phyloP scores from a whole-genome alignment of 2,888 invertebrate species.

The Drosophila nr. fundita region DNA sequence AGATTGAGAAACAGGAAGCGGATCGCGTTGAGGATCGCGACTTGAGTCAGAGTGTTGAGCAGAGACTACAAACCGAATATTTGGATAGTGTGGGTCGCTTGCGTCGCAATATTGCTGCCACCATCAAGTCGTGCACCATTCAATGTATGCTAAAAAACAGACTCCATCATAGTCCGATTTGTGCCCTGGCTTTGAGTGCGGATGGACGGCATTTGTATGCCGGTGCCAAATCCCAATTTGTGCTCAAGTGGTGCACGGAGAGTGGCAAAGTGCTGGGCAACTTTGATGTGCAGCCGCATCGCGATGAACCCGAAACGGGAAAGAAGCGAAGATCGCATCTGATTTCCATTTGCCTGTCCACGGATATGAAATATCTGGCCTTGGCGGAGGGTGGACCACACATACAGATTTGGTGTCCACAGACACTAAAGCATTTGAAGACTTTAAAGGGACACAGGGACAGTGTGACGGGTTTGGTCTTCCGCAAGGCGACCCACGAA shows the following conservation, averaged over 20 bases:
- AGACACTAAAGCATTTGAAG: slow-evolving; percentile 90
- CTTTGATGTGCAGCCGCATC: slow-evolving; percentile 85
- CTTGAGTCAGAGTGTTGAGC: slow-evolving; percentile 87
- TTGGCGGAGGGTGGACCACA: slow-evolving; percentile 89
- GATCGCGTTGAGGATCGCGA: slow-evolving; percentile 89
- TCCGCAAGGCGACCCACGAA: slow-evolving; percentile 93
- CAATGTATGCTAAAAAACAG: slow-evolving; percentile 88
- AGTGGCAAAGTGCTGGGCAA: slow-evolving; percentile 88
- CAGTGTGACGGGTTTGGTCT: slow-evolving; percentile 90
- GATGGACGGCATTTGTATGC: slow-evolving; percentile 91
- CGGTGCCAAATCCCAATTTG: slow-evolving; percentile 94
- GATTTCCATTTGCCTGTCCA: slow-evolving; percentile 89
- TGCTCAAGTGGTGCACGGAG: slow-evolving; percentile 93
- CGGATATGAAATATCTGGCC: slow-evolving; percentile 93
- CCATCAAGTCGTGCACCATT: slow-evolving; percentile 85
- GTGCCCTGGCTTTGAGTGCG: slow-evolving; percentile 91
- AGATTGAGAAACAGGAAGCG: slow-evolving; percentile 93
- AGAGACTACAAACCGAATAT: slow-evolving; percentile 92
- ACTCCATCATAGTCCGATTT: slow-evolving; percentile 92
- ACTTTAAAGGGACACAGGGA: slow-evolving; percentile 93
- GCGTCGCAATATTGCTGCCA: slow-evolving; percentile 90
- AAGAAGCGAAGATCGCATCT: slow-evolving; percentile 85
- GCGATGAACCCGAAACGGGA: slow-evolving; percentile 78
- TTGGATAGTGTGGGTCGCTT: slow-evolving; percentile 94
- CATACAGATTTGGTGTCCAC: slow-evolving; percentile 94